Percentiles rank a stretch among this genome's conserved stretches.
These are phyloP conservation scores for Urocyon cinereoargenteus DNA, from an alignment of 2,797 vertebrate species.

Conservation along the genomic window DNA sequence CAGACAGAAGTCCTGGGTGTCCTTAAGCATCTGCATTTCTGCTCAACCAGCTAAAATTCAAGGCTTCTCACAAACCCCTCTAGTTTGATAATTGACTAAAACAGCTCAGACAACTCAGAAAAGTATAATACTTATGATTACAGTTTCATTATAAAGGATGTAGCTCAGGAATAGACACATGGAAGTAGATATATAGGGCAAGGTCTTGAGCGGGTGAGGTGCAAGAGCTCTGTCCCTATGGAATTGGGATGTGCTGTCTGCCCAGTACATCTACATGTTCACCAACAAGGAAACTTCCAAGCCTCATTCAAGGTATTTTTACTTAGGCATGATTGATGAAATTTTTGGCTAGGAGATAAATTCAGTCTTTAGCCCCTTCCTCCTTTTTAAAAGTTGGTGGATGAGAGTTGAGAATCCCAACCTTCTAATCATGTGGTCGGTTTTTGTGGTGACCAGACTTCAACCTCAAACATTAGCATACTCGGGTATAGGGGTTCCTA, in stretches of 20 bases:
- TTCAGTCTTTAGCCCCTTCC: not conserved
- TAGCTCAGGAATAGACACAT: not conserved
- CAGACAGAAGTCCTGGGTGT: not conserved
- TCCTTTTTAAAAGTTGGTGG: not conserved
- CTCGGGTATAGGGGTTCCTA: not conserved
- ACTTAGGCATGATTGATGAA: not conserved
- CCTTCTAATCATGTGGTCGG: not conserved
- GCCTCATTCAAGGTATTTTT: not conserved
- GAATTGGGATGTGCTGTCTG: fast-evolving
- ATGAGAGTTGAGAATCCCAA: not conserved
- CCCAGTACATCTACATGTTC: fast-evolving
- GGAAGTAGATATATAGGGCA: not conserved
- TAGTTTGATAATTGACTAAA: not conserved
- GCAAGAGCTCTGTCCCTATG: not conserved
- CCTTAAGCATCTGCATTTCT: not conserved
- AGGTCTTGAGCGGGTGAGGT: not conserved
- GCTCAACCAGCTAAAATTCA: not conserved
- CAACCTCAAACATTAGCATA: not conserved
- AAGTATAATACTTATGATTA: not conserved
- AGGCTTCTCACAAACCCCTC: not conserved
- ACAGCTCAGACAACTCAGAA: not conserved
- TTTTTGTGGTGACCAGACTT: not conserved
- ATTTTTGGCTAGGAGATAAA: not conserved
- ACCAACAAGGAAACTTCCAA: not conserved
- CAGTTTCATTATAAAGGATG: not conserved